A percentile compares a stretch with the other conserved stretches of the same genome.
These are phyloP conservation scores for Quiscalus mexicanus DNA, from an alignment of 2,113 vertebrate genomes.

Conservation along the genomic window DNA sequence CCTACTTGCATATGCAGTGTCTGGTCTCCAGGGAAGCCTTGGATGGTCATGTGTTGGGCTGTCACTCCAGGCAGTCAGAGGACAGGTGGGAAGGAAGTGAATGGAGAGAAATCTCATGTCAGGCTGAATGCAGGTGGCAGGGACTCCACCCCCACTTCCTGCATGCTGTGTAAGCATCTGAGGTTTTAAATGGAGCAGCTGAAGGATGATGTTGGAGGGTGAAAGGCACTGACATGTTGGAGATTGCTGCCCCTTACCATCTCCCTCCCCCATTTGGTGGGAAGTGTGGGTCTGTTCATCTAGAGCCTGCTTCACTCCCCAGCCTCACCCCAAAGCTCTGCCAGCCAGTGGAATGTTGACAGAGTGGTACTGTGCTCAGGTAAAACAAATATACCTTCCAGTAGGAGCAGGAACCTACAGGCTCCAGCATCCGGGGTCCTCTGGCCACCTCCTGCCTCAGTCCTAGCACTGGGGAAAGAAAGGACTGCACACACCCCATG, in stretches of 20 bases:
- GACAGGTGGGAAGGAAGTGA: background rate
- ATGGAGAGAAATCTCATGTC: background rate
- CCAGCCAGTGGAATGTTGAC: constrained; percentile 50
- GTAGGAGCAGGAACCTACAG: constrained; percentile 60
- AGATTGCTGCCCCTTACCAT: background rate
- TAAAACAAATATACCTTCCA: constrained; percentile 57
- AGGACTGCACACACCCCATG: background rate
- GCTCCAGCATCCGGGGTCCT: constrained; percentile 49
- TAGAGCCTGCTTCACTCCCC: background rate
- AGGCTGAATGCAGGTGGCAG: background rate
- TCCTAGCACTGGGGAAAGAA: background rate
- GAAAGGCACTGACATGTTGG: background rate
- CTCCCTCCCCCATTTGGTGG: background rate
- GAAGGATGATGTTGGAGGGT: background rate
- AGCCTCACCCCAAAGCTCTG: background rate
- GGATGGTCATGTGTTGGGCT: background rate
- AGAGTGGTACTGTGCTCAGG: background rate
- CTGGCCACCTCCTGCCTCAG: constrained; percentile 1
- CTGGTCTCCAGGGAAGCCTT: background rate
- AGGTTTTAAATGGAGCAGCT: background rate
- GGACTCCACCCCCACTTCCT: background rate
- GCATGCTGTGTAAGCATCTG: background rate
- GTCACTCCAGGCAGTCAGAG: background rate
- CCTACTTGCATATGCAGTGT: background rate
- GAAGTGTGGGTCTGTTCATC: background rate